A percentile compares a stretch with the other conserved stretches of the same genome.
Conservation (phyloP, 2,113 vertebrate species). For the Podarcis muralis region DNA sequence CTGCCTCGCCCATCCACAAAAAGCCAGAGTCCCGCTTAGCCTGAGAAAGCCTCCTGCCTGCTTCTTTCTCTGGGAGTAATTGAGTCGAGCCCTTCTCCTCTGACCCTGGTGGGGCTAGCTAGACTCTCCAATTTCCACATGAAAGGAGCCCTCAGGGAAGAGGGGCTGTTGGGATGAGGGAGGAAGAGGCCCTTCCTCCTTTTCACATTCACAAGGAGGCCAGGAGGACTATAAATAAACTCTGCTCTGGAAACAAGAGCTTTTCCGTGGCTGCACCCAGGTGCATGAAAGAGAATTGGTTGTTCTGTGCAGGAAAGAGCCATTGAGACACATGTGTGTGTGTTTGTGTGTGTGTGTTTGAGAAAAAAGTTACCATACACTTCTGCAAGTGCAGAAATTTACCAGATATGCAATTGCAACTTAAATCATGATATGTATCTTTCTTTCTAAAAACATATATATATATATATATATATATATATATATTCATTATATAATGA, state of each 20-base stretch:
- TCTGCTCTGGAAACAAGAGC: slow-evolving; percentile 72
- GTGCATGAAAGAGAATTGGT: slow-evolving; percentile 27
- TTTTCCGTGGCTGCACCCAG: slow-evolving; percentile 64
- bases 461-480: too few species aligned
- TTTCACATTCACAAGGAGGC: slow-evolving; percentile 77
- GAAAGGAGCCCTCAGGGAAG: slow-evolving; percentile 76
- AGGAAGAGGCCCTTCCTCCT: slow-evolving; percentile 33
- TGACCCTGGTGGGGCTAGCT: slow-evolving; percentile 73
- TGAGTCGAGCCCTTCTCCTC: slow-evolving; percentile 78
- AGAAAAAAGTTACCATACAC: too few species aligned
- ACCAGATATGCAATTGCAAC: too few species aligned
- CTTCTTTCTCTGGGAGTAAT: slow-evolving; percentile 79
- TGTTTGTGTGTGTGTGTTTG: too few species aligned
- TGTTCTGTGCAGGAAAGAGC: slow-evolving; percentile 33
- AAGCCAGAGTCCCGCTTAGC: slow-evolving; percentile 54
- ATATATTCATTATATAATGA: too few species aligned
- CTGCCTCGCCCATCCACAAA: slow-evolving; percentile 56
- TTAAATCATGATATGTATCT: too few species aligned
- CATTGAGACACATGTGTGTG: rapidly evolving
- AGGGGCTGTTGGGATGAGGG: neutral
- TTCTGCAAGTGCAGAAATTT: too few species aligned
- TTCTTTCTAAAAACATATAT: too few species aligned
- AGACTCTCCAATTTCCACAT: slow-evolving; percentile 82
- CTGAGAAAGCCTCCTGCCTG: slow-evolving; percentile 67
- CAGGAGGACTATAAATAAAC: slow-evolving; percentile 78